Evolutionary conservation across 92 coral and sea anemone genomes (phyloP).

Genomic region (Parazoanthus swiftii): DNA sequence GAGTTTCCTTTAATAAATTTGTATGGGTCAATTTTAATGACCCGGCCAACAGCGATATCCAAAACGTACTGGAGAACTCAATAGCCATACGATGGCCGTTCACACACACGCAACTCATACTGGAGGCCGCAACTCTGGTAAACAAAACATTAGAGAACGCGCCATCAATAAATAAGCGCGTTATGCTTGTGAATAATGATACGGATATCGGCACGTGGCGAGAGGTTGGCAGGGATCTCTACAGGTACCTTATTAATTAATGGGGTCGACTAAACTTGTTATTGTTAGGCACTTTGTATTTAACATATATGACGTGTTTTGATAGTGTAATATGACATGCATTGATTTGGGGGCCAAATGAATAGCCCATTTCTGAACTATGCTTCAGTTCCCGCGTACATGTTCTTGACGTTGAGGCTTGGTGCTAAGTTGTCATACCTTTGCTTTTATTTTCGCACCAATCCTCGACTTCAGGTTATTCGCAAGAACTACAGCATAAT

Average conservation of each 20-base stretch:
- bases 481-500: too few relatives aligned
- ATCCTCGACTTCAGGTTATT: too few relatives aligned
- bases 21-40: slow-evolving; percentile 52
- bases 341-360: too few relatives aligned
- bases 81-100: slow-evolving; percentile 32
- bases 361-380: too few relatives aligned
- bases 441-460: too few relatives aligned
- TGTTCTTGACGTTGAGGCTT: too few relatives aligned
- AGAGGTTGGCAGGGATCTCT: slow-evolving; percentile 7
- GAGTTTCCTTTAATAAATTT: slow-evolving; percentile 44
- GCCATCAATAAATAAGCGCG: background rate
- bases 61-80: background rate
- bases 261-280: background rate
- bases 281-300: background rate
- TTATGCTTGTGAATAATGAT: slow-evolving; percentile 7
- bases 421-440: too few relatives aligned
- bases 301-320: too few relatives aligned
- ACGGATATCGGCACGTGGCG: background rate
- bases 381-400: too few relatives aligned
- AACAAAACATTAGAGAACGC: background rate
- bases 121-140: slow-evolving; percentile 21
- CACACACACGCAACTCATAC: slow-evolving; percentile 16
- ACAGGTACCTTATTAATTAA: slow-evolving; percentile 6
- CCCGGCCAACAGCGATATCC: background rate
- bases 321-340: too few relatives aligned